These are phyloP conservation scores for Cebus imitator DNA, from an alignment of 2,113 vertebrate species.

Conservation along the genomic window DNA sequence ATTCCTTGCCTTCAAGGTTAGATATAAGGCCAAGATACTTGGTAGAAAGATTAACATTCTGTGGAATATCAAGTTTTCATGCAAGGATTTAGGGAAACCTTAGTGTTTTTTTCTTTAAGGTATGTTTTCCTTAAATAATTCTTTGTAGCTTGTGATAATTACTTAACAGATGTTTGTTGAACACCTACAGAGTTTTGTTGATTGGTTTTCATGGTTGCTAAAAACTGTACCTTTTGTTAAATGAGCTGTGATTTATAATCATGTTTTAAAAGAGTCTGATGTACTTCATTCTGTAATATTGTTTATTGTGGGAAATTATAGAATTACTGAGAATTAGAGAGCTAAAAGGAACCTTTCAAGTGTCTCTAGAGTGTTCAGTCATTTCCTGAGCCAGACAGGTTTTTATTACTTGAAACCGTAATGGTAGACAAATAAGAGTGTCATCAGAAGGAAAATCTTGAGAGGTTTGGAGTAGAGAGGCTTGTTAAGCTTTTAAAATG, in stretches of 20 bases:
- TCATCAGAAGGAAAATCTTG: constrained; percentile 5
- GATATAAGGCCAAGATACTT: neutral
- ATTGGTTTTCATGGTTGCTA: constrained; percentile 41
- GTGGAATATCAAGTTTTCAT: neutral
- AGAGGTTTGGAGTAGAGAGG: neutral
- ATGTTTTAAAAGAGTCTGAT: neutral
- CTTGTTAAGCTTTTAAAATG: neutral
- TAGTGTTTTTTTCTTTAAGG: neutral
- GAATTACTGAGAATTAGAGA: constrained; percentile 22
- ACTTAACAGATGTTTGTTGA: constrained; percentile 38
- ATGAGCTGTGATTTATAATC: neutral
- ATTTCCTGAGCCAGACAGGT: constrained; percentile 12
- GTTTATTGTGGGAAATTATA: constrained; percentile 30
- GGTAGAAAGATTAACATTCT: neutral
- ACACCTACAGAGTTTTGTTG: neutral
- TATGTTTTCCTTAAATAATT: constrained; percentile 16
- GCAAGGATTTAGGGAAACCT: constrained; percentile 9
- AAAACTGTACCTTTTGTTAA: neutral
- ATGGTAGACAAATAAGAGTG: neutral
- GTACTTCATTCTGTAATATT: neutral
- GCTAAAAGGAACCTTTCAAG: neutral
- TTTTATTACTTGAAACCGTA: constrained; percentile 2
- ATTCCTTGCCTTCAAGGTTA: neutral
- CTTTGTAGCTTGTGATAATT: constrained; percentile 20
- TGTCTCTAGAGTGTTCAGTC: neutral